phyloP scores from a whole-genome alignment of 2,888 invertebrate species.

The Ligdia adustata region DNA sequence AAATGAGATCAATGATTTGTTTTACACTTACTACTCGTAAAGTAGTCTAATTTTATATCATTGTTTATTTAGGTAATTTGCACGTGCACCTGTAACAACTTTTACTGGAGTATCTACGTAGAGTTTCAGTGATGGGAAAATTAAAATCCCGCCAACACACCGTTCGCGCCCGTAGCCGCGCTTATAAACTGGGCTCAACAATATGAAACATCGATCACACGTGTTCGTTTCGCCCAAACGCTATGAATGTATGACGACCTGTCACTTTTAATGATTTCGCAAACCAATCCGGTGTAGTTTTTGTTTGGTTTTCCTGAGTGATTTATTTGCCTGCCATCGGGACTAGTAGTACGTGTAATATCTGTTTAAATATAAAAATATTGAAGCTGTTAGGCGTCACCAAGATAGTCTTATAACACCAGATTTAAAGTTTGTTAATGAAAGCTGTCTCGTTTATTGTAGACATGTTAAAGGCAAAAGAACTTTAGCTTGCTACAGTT shows the following conservation, averaged over 20 bases:
- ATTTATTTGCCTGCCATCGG: background rate
- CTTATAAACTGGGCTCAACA: constrained; percentile 26
- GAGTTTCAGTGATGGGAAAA: constrained; percentile 20
- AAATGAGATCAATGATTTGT: no score
- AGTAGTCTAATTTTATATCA: background rate
- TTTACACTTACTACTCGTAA: no score
- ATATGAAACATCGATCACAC: constrained; percentile 33
- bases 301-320: background rate
- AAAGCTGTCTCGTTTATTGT: no score
- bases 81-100: background rate
- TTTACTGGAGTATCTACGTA: constrained; percentile 8
- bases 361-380: no score
- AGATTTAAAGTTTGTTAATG: no score
- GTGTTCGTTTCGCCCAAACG: constrained; percentile 26
- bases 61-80: background rate
- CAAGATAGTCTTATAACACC: no score
- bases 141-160: constrained; percentile 28
- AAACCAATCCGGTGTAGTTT: background rate
- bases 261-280: constrained; percentile 21
- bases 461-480: no score
- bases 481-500: no score
- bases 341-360: background rate
- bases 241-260: constrained; percentile 15
- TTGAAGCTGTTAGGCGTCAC: no score
- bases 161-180: constrained; percentile 23